phyloP scores from a whole-genome alignment of 2,888 invertebrate genomes.

The Drosophila eohydei region DNA sequence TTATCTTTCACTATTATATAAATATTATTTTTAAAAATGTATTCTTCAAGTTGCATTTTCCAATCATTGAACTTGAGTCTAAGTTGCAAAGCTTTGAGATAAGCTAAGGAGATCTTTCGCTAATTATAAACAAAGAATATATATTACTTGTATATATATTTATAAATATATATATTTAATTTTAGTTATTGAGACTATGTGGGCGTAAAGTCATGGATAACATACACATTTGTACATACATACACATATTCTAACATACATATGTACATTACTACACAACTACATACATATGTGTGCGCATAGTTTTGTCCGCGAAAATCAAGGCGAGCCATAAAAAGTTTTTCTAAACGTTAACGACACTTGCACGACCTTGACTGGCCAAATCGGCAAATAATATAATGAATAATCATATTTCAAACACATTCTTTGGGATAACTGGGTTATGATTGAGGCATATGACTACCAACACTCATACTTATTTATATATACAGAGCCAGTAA shows the following conservation, averaged over 20 bases:
- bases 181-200: slow-evolving; percentile 8
- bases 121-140: slow-evolving; percentile 1
- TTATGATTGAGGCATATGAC: slow-evolving; percentile 14
- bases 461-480: not conserved
- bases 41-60: not conserved
- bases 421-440: slow-evolving; percentile 12
- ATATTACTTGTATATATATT: not conserved
- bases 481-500: slow-evolving; percentile 21
- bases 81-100: not conserved
- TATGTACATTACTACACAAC: slow-evolving; percentile 23
- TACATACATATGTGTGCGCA: slow-evolving; percentile 23
- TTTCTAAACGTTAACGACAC: slow-evolving; percentile 45
- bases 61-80: not conserved
- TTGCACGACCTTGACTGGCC: slow-evolving; percentile 67
- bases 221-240: slow-evolving; percentile 5
- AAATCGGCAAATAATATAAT: slow-evolving; percentile 20
- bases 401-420: slow-evolving; percentile 22
- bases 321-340: slow-evolving; percentile 72
- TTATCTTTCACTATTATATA: not conserved
- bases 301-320: slow-evolving; percentile 69
- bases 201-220: slow-evolving; percentile 27
- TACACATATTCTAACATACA: slow-evolving; percentile 7
- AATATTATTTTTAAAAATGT: not conserved
- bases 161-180: slow-evolving; percentile 9
- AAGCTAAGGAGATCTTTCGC: not conserved